A percentile compares a stretch with the other conserved stretches of the same genome.
phyloP scores from a whole-genome alignment of 2,888 invertebrate species.

The Ectropis crepuscularia region DNA sequence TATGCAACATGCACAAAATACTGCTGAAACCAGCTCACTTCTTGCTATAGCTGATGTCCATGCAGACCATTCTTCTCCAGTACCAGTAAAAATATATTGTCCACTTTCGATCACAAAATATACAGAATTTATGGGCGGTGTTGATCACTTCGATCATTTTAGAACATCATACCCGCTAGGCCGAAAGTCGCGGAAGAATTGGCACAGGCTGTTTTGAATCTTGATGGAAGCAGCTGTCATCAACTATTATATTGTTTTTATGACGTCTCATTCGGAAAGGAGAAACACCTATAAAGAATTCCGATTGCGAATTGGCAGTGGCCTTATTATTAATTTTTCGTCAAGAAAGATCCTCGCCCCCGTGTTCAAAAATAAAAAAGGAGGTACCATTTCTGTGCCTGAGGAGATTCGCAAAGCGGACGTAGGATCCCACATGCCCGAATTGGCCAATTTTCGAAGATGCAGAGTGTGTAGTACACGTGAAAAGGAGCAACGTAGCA shows the following conservation, averaged over 20 bases:
- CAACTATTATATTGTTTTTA: no score
- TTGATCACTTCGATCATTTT: no score
- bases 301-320: constrained; percentile 21
- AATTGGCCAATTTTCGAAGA: constrained; percentile 27
- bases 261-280: constrained; percentile 20
- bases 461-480: constrained; percentile 33
- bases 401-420: constrained; percentile 18
- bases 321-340: constrained; percentile 17
- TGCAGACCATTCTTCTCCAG: neutral
- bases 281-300: constrained; percentile 20
- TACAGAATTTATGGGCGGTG: no score
- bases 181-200: no score
- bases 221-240: no score
- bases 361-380: constrained; percentile 26
- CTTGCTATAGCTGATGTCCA: neutral
- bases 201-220: no score
- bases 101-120: no score
- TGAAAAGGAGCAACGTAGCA: constrained; percentile 29
- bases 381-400: constrained; percentile 26
- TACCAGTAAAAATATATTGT: no score
- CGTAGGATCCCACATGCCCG: constrained; percentile 29
- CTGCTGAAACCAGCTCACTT: constrained; percentile 11
- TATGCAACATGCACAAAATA: constrained; percentile 15
- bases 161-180: no score
- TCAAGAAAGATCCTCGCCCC: constrained; percentile 18